Base-by-base conservation (phyloP, 2,888 invertebrate species). In the Dichetophora obliterata region DNA sequence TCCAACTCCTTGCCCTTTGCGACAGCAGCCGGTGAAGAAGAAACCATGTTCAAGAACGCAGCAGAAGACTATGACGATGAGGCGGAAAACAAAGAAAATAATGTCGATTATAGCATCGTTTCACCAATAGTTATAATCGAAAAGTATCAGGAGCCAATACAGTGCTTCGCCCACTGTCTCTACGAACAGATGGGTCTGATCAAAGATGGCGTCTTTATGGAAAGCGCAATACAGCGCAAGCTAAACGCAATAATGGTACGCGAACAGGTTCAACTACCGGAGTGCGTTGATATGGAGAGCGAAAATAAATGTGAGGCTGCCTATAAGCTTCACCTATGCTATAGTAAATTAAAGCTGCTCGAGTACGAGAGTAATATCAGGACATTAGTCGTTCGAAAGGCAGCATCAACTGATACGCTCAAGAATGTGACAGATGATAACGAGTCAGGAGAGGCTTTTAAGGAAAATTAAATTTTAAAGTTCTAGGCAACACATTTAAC, bases 151-250 rank as follows among this genome's bases (percentile, higher is more conserved):
- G 84, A 86, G 52, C 84, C 87, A 0, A 75, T 86, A 6, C 84
- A 86, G 37, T 86, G 86, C 65, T 86, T 87, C 71, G 84, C 83
- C 8, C 84, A 86, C 50, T 86, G 86, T 52, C 75, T 86, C 1
- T 88, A 86, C 63, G 84, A 86, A 19, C 81, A 81, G 0, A 75
- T 88, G 75, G 87, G 86, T 1, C 65, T 88, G 4, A 78, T 84
- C 5, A 80, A 82, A 61, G 82, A 84, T 63, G 86, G 84, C 22
- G 78, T 84, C 34, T 77, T 85, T 76, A 70, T 85, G 63, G 84
- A 85, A 72, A 75, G 78, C 2, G 83, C 87, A 31, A 80, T 83
- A 0, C 83, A 83, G 11, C 82, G 76, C 14, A 80, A 82, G 73
- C 78, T 87, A 27, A 59, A 82, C 22, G 77, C 81, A 27, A 75